Evolutionary conservation across 2,797 vertebrate genomes (phyloP).

Genomic region (Odontamblyopus rebecca): DNA sequence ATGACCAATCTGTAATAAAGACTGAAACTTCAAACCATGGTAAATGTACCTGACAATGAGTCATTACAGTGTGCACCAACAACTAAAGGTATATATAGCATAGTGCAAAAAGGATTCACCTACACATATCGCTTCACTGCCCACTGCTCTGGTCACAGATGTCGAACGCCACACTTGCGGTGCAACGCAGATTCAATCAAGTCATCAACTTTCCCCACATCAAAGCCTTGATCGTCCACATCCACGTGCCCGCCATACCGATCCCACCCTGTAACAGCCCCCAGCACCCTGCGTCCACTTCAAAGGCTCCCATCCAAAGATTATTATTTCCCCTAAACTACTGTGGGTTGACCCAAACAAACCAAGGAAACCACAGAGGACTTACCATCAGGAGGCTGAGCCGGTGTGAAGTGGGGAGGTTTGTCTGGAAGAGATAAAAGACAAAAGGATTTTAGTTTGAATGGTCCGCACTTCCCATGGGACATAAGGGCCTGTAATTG

Average conservation of each 20-base stretch:
- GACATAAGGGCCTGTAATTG: slow-evolving; percentile 53
- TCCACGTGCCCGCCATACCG: slow-evolving; percentile 54
- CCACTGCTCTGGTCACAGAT: slow-evolving; percentile 40
- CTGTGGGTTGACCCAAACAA: slow-evolving; percentile 38
- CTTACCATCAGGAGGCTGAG: slow-evolving; percentile 82
- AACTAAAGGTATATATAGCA: background rate
- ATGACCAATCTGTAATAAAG: too few species aligned
- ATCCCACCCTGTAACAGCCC: slow-evolving; percentile 12
- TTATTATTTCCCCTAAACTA: slow-evolving; percentile 54
- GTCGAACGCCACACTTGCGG: slow-evolving; percentile 50
- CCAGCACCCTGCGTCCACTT: slow-evolving; percentile 46
- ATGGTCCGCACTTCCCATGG: slow-evolving; percentile 56
- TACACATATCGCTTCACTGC: background rate
- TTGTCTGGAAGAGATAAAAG: slow-evolving; percentile 80
- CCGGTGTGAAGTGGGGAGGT: slow-evolving; percentile 78
- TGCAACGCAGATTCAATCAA: slow-evolving; percentile 67
- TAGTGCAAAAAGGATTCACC: background rate
- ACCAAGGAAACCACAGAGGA: slow-evolving; percentile 58
- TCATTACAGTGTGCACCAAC: background rate
- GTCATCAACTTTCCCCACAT: slow-evolving; percentile 68
- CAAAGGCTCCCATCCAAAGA: slow-evolving; percentile 60
- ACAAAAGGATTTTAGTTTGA: slow-evolving; percentile 67
- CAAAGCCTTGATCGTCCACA: slow-evolving; percentile 46
- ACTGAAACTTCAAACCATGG: too few species aligned
- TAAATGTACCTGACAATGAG: too few species aligned